Base-by-base conservation (phyloP, 2,113 vertebrate species). In the Rhipidura dahli region DNA sequence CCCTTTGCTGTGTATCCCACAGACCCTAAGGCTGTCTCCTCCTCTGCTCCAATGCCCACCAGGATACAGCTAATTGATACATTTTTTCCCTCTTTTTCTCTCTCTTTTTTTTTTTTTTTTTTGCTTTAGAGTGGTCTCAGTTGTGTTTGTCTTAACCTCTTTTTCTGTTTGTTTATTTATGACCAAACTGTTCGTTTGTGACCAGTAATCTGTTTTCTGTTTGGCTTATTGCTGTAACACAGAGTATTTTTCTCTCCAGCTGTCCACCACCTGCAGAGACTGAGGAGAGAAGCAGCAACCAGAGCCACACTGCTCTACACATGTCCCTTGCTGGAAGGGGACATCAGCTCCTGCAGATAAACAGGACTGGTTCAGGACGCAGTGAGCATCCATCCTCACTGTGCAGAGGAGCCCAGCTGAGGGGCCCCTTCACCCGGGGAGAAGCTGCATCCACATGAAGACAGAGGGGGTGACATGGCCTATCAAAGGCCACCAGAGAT, bases 81-180 rank as follows among this genome's bases (percentile, higher is more conserved):
- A 2, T 31, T 51, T 7, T 10, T 30, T 31, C 1, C 11, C 11
- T n/a, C 9, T 22, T n/a, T 70, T 14, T 28, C 3, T 20, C 7
- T 16, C 2, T 26, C 2, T 37, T 1, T 39, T 0, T 56, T 3
- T 80, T 23, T n/a, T 26, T 31, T 19, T 7, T 31, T 56, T 42
- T 65, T 64, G 2, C 21, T 86, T 59, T 31, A 27, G 4, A 75
- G 14, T 56, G 16, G 14, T 68, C 49, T 84, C 33, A 40, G n/a
- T 75, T 60, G 9, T 73, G 35, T 65, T 49, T 54, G 37, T 72
- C 12, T 57, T 47, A 7, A 37, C 15, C 7, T 54, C 17, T 11
- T 83, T 56, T 27, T 13, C 31, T 33, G 5, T 50, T 40, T 20
- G 14, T 68, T 73, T 47, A 30, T 35, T 49, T 64, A 28, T 56